Evolutionary conservation across 2,113 vertebrate genomes (phyloP).

Genomic region (Apodemus speciosus): DNA sequence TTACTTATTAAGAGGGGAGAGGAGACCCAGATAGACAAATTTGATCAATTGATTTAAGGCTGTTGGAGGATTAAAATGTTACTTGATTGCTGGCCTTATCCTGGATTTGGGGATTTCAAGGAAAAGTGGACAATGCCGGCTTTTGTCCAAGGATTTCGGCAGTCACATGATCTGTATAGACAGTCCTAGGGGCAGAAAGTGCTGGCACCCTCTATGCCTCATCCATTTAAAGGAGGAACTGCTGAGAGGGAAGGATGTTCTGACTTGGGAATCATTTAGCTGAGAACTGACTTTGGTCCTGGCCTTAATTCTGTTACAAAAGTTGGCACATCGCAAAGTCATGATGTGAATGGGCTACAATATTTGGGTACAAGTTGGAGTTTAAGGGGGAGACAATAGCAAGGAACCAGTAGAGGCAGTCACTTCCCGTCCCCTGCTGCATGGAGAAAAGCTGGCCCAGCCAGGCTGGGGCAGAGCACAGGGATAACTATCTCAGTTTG

Average conservation of each 20-base stretch:
- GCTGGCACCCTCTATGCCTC: not conserved
- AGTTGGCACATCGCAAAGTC: fast-evolving
- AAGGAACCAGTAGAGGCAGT: not conserved
- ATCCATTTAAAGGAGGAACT: not conserved
- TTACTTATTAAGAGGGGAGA: not conserved
- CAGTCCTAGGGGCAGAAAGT: constrained; percentile 38
- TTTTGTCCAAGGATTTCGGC: constrained; percentile 59
- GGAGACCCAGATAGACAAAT: constrained; percentile 42
- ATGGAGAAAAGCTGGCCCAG: fast-evolving
- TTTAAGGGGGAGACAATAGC: not conserved
- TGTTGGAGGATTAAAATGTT: constrained; percentile 35
- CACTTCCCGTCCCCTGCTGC: not conserved
- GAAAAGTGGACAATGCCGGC: constrained; percentile 56
- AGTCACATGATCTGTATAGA: not conserved
- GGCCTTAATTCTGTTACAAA: not conserved
- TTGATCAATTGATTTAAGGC: constrained; percentile 53
- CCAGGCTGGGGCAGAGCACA: constrained; percentile 11
- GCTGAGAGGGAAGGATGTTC: not conserved
- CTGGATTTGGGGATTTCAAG: constrained; percentile 66
- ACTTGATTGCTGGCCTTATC: constrained; percentile 59
- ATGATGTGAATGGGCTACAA: fast-evolving
- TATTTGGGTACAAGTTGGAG: not conserved
- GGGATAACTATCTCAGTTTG: constrained; percentile 39
- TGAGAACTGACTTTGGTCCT: not conserved
- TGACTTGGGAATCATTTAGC: not conserved